Base-by-base conservation (phyloP, 2,888 invertebrate species). In the Acrobeloides nanus region DNA sequence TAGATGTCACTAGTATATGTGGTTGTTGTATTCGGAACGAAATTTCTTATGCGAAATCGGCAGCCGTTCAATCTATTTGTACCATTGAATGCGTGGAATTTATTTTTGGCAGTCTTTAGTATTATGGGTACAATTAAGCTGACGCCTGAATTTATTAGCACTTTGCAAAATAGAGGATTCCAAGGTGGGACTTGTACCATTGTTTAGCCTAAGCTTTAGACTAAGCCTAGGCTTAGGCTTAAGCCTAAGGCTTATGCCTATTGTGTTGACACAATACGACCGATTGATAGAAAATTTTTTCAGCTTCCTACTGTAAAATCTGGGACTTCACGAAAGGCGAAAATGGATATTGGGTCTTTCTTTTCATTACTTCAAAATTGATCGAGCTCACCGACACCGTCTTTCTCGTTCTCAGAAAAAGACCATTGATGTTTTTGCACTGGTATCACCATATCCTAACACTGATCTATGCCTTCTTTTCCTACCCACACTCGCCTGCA, bases 71-170 rank as follows among this genome's bases (percentile, higher is more conserved):
- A 42, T 20, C 39, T 61, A 12, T 56, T 56, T 18, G 45, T 57
- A 10, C 61, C 58, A 4, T 59, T 78, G n/a, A 70, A 74, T 24
- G 25, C 68, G 15, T 77, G 77, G 77, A 78, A 76, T 57, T 64
- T 70, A 23, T 55, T 73, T 21, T 57, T 77, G 38, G 76, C 75
- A 4, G 47, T 74, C 17, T 77, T 78, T 58, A 76, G 76, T 20
- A 61, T 58, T 27, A 34, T 46, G 26, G 61, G 60, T 4, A 52
- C 57, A 4, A 48, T 61, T 44, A 48, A 48, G 20, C 40, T 61
- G 31, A 53, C 56, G 8, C 57, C 51, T 12, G 61, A 61, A 27
- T 61, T 64, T 39, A 44, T 57, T 33, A 38, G 15, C 20, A 50
- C 63, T 20, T 20, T 61, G n/a, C 37, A 33, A 18, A 45, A 45